Evolutionary conservation across 2,113 vertebrate genomes (phyloP).

Genomic region (Formicarius rufipectus): DNA sequence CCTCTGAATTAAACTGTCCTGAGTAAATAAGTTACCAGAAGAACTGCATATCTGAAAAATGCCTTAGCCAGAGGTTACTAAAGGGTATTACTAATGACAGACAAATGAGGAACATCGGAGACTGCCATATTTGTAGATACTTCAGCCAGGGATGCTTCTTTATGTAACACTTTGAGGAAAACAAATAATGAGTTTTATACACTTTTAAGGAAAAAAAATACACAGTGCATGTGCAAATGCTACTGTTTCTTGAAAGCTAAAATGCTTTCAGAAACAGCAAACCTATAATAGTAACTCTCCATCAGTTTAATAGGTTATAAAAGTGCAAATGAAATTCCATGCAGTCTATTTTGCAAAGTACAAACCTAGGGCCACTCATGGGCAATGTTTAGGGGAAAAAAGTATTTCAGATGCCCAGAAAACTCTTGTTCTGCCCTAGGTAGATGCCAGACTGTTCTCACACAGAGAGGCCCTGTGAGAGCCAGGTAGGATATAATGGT

Average conservation of each 20-base stretch:
- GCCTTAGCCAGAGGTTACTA: slow-evolving; percentile 44
- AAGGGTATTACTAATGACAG: slow-evolving; percentile 41
- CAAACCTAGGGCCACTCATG: background rate
- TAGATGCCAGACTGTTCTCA: background rate
- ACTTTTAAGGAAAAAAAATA: background rate
- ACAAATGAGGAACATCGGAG: slow-evolving; percentile 21
- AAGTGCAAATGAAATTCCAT: background rate
- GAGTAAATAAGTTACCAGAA: slow-evolving; percentile 73
- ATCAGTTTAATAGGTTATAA: background rate
- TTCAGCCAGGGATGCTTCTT: background rate
- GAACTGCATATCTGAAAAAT: slow-evolving; percentile 52
- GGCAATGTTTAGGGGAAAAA: background rate
- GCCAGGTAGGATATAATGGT: rapidly evolving
- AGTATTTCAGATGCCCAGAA: background rate
- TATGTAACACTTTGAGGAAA: background rate
- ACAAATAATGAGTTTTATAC: background rate
- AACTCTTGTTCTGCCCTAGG: background rate
- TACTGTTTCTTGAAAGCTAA: background rate
- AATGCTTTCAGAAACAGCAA: background rate
- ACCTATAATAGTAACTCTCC: background rate
- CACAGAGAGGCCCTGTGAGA: background rate
- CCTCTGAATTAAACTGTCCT: slow-evolving; percentile 58
- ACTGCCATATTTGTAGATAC: slow-evolving; percentile 1
- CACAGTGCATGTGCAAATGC: background rate
- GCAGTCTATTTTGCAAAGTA: background rate